A percentile compares a stretch with the other conserved stretches of the same genome.
Conservation (phyloP, 1,140 invertebrate species). For the Bombus confusus region DNA sequence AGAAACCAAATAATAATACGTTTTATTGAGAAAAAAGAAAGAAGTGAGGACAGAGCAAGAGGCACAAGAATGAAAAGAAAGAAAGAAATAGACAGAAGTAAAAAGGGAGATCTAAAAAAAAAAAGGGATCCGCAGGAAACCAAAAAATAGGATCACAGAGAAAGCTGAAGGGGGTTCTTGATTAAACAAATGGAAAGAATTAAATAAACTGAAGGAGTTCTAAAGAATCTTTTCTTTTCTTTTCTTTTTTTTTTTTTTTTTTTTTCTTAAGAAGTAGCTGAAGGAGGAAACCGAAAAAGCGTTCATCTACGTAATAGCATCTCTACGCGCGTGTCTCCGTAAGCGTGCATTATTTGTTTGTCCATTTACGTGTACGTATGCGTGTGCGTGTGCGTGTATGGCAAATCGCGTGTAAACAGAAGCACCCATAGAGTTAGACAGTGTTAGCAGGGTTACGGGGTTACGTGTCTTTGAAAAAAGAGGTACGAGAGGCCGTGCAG, state of each 20-base stretch:
- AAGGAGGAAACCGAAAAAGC: neutral
- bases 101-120: too few species aligned
- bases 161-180: too few species aligned
- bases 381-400: neutral
- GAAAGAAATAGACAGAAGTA: neutral
- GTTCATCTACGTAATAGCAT: neutral
- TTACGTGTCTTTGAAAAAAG: constrained; percentile 43
- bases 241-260: too few species aligned
- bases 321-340: constrained; percentile 17
- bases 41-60: constrained; percentile 48
- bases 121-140: neutral
- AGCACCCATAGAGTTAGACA: constrained; percentile 66
- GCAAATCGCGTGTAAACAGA: constrained; percentile 32
- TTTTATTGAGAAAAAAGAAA: constrained; percentile 49
- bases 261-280: neutral
- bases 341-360: neutral
- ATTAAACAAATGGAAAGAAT: neutral
- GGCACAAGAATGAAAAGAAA: neutral
- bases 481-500: constrained; percentile 62
- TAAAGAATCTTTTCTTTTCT: too few species aligned
- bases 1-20: constrained; percentile 43
- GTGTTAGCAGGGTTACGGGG: constrained; percentile 67
- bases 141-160: neutral
- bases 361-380: neutral
- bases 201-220: neutral